phyloP scores from a whole-genome alignment of 2,888 invertebrate genomes.

The Brenthis ino region DNA sequence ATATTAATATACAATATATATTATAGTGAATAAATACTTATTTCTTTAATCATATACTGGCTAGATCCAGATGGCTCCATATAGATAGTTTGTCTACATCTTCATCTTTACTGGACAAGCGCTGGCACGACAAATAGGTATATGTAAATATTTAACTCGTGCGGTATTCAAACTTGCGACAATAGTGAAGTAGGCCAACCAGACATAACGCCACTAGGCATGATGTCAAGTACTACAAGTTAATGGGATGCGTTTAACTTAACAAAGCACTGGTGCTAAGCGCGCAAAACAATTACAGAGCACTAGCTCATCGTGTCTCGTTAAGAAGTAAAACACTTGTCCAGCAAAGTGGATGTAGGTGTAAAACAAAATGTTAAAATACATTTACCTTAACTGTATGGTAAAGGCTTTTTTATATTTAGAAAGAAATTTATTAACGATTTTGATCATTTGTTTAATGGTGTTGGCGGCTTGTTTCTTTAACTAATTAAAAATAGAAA shows the following conservation, averaged over 20 bases:
- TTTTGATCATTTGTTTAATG: no score
- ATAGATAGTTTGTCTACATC: no score
- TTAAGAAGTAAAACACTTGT: constrained; percentile 29
- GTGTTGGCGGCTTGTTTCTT: no score
- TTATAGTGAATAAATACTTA: no score
- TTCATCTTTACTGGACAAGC: no score
- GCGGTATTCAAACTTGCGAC: not conserved
- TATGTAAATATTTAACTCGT: no score
- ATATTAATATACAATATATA: no score
- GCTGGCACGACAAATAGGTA: no score
- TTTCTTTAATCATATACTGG: no score
- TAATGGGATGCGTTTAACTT: constrained; percentile 26
- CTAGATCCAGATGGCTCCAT: no score
- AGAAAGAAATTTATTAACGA: no score
- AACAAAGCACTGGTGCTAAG: constrained; percentile 30
- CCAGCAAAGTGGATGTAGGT: constrained; percentile 32
- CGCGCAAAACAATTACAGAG: constrained; percentile 22
- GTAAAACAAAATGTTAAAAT: constrained; percentile 17
- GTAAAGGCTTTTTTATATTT: not conserved
- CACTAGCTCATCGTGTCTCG: constrained; percentile 22
- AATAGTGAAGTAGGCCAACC: not conserved
- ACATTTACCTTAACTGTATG: not conserved
- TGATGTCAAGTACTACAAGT: not conserved
- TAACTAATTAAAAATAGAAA: no score
- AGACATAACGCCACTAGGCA: not conserved